A percentile compares a stretch with the other conserved stretches of the same genome.
Evolutionary conservation across 1,140 invertebrate genomes (phyloP).

Genomic region (Papilio helenus): DNA sequence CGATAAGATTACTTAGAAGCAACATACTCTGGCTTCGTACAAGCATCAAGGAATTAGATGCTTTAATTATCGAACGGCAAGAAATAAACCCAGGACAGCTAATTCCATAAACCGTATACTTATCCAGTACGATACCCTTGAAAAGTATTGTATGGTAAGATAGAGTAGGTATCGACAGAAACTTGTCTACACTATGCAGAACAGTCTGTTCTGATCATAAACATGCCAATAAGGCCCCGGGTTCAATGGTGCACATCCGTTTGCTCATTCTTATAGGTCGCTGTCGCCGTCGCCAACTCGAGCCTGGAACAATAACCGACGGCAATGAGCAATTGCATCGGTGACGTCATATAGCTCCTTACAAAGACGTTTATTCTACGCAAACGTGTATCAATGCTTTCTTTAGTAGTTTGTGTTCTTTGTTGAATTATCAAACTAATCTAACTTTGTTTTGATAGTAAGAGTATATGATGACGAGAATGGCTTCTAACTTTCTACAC

Average conservation of each 20-base stretch:
- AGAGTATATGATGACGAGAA: too few species aligned
- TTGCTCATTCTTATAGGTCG: conserved; percentile 62
- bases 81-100: too few species aligned
- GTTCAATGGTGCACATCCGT: conserved; percentile 78
- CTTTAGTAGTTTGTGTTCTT: not conserved
- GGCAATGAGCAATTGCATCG: conserved; percentile 43
- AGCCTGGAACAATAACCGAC: conserved; percentile 58
- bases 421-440: not conserved
- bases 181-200: conserved; percentile 27
- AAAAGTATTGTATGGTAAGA: not conserved
- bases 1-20: not conserved
- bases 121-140: not conserved
- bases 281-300: conserved; percentile 59
- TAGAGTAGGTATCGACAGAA: not conserved
- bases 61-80: not conserved
- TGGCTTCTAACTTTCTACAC: too few species aligned
- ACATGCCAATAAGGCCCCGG: conserved; percentile 73
- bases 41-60: not conserved
- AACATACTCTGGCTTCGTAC: not conserved
- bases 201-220: conserved; percentile 68
- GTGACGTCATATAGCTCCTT: conserved; percentile 42
- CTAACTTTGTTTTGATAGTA: not conserved
- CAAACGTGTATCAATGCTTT: not conserved
- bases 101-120: not conserved
- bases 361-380: conserved; percentile 7